Conservation (phyloP, 2,113 vertebrate species). For the Charina bottae region DNA sequence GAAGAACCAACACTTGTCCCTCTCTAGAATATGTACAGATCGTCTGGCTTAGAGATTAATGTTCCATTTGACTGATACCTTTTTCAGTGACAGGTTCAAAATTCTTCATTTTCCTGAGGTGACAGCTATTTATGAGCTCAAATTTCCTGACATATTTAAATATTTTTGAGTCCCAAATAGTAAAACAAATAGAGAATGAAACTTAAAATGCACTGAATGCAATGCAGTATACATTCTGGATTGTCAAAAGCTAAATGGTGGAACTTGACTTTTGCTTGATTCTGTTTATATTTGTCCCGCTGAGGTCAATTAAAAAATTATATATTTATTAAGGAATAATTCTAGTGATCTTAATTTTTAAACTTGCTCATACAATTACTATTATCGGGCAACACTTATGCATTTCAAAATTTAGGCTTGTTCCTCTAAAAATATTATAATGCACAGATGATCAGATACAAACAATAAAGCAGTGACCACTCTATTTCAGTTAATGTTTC, state of each 20-base stretch:
- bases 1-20: neutral
- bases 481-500: neutral
- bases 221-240: neutral
- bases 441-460: neutral
- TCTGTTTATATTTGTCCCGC: neutral
- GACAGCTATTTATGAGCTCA: neutral
- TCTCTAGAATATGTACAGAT: neutral
- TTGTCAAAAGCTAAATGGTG: neutral
- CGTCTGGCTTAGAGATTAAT: neutral
- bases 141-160: neutral
- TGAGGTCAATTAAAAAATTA: neutral
- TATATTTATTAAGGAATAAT: neutral
- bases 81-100: neutral
- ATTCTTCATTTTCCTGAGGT: neutral
- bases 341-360: neutral
- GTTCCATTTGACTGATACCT: neutral
- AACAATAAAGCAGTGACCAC: neutral
- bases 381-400: neutral
- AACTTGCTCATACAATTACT: neutral
- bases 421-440: neutral
- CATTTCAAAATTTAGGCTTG: neutral
- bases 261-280: neutral
- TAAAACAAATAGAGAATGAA: neutral
- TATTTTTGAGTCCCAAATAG: neutral
- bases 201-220: neutral